Evolutionary conservation across 2,888 invertebrate species (phyloP).

Genomic region (Ethmia dodecea): DNA sequence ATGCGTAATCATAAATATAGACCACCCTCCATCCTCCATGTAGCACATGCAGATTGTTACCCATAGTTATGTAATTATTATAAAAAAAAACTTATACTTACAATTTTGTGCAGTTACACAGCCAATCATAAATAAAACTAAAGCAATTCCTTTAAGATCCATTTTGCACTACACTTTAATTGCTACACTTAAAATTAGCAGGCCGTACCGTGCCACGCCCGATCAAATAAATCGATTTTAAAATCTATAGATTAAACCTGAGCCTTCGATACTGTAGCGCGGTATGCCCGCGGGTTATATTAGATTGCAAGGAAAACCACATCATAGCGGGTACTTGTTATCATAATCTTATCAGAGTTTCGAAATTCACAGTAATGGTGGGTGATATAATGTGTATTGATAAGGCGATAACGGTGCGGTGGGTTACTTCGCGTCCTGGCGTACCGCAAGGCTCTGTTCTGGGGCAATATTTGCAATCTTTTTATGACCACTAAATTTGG

Average conservation of each 20-base stretch:
- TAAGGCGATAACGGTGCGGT: constrained; percentile 32
- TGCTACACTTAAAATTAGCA: constrained; percentile 18
- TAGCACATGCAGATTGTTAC: too few relatives aligned
- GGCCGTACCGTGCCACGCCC: constrained; percentile 19
- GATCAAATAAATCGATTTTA: constrained; percentile 2
- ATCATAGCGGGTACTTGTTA: constrained; percentile 35
- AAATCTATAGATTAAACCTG: constrained; percentile 14
- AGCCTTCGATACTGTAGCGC: constrained; percentile 33
- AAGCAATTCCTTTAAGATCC: constrained; percentile 32
- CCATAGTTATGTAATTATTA: too few relatives aligned
- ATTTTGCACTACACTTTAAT: constrained; percentile 31
- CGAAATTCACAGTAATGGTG: constrained; percentile 64
- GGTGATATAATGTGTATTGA: constrained; percentile 36
- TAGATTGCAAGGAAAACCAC: too few relatives aligned
- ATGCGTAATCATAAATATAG: too few relatives aligned
- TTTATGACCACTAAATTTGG: too few relatives aligned
- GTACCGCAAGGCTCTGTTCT: constrained; percentile 29
- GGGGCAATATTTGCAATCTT: too few relatives aligned
- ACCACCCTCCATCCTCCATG: too few relatives aligned
- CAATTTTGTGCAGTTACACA: constrained; percentile 37
- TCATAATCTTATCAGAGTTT: constrained; percentile 58
- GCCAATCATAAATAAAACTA: constrained; percentile 32
- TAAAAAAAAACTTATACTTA: too few relatives aligned
- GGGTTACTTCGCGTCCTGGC: constrained; percentile 19
- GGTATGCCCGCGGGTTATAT: too few relatives aligned